Evolutionary conservation across 2,113 vertebrate genomes (phyloP).

Genomic region (Salvator merianae): DNA sequence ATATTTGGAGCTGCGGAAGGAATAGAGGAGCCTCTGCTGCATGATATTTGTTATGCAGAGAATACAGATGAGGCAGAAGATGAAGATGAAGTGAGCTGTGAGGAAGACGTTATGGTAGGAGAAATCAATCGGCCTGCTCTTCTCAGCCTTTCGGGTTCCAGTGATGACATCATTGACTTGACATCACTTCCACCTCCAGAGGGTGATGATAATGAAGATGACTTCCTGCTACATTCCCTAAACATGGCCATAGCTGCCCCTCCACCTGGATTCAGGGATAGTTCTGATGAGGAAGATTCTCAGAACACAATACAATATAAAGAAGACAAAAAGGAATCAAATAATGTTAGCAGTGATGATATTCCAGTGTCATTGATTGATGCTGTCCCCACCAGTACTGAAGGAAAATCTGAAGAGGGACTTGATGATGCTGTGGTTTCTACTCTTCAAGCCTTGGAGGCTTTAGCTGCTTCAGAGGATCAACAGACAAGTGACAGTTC

Average conservation of each 20-base stretch:
- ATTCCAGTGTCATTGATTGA: conserved; percentile 98
- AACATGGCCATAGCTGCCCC: conserved; percentile 98
- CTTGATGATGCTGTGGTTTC: conserved; percentile 88
- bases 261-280: conserved; percentile 97
- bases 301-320: conserved; percentile 79
- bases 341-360: conserved; percentile 76
- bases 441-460: conserved; percentile 92
- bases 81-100: conserved; percentile 96
- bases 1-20: conserved; percentile 88
- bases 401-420: conserved; percentile 82
- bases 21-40: conserved; percentile 93
- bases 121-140: conserved; percentile 87
- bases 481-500: conserved; percentile 94
- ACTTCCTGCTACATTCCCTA: conserved; percentile 93
- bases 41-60: conserved; percentile 96
- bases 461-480: conserved; percentile 93
- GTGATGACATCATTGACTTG: conserved; percentile 97
- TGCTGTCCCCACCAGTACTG: conserved; percentile 86
- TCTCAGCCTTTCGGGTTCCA: conserved; percentile 92
- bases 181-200: conserved; percentile 96
- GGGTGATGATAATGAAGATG: conserved; percentile 91
- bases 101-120: conserved; percentile 90
- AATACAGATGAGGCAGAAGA: conserved; percentile 95
- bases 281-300: conserved; percentile 94
- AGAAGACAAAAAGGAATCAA: conserved; percentile 71